Percentiles rank a stretch among this genome's conserved stretches.
phyloP scores from a whole-genome alignment of 2,797 vertebrate species.

The Gymnothorax reevesii region DNA sequence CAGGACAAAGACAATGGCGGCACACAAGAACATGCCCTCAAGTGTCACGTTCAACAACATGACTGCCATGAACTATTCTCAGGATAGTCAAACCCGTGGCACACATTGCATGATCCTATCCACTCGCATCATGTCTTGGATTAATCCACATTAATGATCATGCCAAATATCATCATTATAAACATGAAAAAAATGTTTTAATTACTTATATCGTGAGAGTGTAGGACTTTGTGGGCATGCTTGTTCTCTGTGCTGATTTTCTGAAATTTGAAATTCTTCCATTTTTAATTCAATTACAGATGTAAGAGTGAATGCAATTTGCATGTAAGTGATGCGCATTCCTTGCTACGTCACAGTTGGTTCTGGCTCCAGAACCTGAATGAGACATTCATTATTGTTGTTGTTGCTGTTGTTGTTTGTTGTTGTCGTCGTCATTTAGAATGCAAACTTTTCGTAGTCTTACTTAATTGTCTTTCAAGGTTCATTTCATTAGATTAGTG shows the following conservation, averaged over 20 bases:
- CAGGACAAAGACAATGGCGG: neutral
- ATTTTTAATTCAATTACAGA: too few relatives aligned
- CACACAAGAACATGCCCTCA: neutral
- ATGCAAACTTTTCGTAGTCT: neutral
- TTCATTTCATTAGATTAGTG: slow-evolving; percentile 44
- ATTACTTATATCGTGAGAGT: neutral
- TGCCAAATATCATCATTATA: neutral
- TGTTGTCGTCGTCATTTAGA: neutral
- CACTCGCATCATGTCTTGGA: neutral
- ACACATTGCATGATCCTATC: neutral
- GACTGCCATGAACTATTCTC: neutral
- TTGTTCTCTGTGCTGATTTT: neutral
- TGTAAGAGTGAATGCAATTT: too few relatives aligned
- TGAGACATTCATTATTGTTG: neutral
- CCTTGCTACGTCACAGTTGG: neutral
- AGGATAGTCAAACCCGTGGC: neutral
- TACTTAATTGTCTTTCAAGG: slow-evolving; percentile 21
- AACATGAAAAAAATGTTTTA: neutral
- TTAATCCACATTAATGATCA: neutral
- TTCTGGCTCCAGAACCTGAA: neutral
- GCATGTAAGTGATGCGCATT: neutral
- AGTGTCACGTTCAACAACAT: neutral
- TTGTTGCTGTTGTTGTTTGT: neutral
- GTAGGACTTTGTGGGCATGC: neutral
- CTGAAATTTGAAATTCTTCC: too few relatives aligned